Evolutionary conservation across 2,797 vertebrate genomes (phyloP), one percentile per base, ranked within the genome.

Genomic region (Neostethus bicornis): DNA sequence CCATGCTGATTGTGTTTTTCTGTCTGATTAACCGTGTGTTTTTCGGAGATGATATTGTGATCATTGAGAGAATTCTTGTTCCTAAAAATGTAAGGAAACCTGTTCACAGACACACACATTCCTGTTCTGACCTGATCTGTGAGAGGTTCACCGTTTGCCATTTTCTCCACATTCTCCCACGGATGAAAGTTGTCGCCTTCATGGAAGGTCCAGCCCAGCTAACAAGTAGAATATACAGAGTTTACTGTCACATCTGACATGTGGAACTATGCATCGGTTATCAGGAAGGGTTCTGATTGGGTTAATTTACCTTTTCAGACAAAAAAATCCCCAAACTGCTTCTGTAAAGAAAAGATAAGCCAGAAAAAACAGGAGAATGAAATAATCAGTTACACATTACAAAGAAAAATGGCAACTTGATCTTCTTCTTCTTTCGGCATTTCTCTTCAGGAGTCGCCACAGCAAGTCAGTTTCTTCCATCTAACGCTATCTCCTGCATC

Each of bases 101-200:
- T 21, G 7, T 0, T 7, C 7, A 66, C 28, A 55, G 28, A 39
- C 13, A 32, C 19, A 66, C 20, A 50, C 19, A 51, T 16, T 60
- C 7, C 11, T 17, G 24, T 9, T 16, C 81, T 76, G 89, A 96
- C 95, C 94, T 96, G 84, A 53, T 98, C 95, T 59, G 83, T 93
- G 23, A 98, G 88, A 0, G 94, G 90, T 60, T 92, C 91, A 42
- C 94, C 93, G n/a, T 79, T 77, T 41, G 87, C 43, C 96, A 98
- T 98, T 87, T 96, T 98, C 52, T 79, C 80, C 42, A 85, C 90
- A 51, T 94, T 98, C 72, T 91, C 92, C 31, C 74, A 72, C 1
- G 95, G 83, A 74, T 98, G 96, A 63, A 93, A 96, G 73, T 94
- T 79, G 21, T 98, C 96, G 0, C 93, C 95, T 75, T 98, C 96